A percentile compares a stretch with the other conserved stretches of the same genome.
Evolutionary conservation across 2,797 vertebrate species (phyloP).

Genomic region (Coluber constrictor): DNA sequence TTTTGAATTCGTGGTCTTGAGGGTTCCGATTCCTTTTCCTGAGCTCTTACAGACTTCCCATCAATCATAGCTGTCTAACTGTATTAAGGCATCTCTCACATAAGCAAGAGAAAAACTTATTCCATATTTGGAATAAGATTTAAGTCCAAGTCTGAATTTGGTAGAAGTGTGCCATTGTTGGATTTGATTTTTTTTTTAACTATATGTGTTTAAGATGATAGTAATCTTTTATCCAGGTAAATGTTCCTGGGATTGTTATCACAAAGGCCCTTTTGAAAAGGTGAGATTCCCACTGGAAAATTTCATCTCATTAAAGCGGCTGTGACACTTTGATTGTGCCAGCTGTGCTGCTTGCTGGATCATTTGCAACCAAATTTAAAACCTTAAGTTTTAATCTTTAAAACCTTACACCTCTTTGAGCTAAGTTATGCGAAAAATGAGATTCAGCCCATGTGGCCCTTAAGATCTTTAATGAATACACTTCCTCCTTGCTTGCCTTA

Average conservation of each 20-base stretch:
- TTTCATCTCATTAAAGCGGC: conserved; percentile 34
- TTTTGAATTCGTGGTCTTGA: neutral
- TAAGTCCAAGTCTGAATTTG: conserved; percentile 10
- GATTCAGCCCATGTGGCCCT: neutral
- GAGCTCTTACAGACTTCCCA: neutral
- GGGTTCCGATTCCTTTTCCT: neutral
- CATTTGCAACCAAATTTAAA: neutral
- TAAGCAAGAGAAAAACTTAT: neutral
- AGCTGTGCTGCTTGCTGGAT: neutral
- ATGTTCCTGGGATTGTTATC: conserved; percentile 28
- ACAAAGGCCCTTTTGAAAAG: conserved; percentile 14
- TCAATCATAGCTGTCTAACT: neutral
- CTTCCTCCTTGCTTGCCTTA: neutral
- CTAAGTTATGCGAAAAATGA: neutral
- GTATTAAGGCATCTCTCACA: neutral
- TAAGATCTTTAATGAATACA: neutral
- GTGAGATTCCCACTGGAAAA: conserved; percentile 43
- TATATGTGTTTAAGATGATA: conserved; percentile 23
- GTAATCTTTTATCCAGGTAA: neutral
- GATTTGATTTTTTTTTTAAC: neutral
- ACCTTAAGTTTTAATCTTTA: neutral
- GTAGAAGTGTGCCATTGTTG: neutral
- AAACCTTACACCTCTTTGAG: neutral
- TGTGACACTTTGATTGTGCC: neutral
- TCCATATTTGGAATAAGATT: neutral